These are phyloP conservation scores for Rhopalosiphum maidis DNA, from an alignment of 1,140 invertebrate genomes.

Conservation along the genomic window DNA sequence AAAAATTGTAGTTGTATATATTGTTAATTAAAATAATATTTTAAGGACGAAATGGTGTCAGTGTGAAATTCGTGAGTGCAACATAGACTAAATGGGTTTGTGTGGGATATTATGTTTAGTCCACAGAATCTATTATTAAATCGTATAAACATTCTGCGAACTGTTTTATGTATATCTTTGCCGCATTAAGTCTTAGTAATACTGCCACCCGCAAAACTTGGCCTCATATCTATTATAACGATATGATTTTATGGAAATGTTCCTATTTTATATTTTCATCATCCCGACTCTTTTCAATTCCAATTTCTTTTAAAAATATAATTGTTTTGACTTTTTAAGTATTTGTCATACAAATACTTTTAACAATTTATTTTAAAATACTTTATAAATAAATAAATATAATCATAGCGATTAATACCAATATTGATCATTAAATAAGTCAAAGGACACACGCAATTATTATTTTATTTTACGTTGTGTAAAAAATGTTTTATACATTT, in stretches of 20 bases:
- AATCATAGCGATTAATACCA: neutral
- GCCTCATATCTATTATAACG: slow-evolving; percentile 2
- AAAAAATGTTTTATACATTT: neutral
- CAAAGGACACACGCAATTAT: neutral
- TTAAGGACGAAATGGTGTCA: slow-evolving; percentile 27
- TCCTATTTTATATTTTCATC: neutral
- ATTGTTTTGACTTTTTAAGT: neutral
- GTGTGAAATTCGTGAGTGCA: neutral
- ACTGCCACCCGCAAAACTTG: slow-evolving; percentile 19
- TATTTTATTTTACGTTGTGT: neutral
- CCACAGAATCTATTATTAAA: slow-evolving; percentile 41
- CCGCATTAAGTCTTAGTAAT: slow-evolving; percentile 19
- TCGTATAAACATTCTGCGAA: slow-evolving; percentile 33
- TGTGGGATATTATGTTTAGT: slow-evolving; percentile 19
- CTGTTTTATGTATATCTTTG: slow-evolving; percentile 15
- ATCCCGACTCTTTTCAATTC: neutral
- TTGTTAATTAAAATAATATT: slow-evolving; percentile 7
- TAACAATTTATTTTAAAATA: no score
- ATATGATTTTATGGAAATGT: slow-evolving; percentile 4
- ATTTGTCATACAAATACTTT: no score
- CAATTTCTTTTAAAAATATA: neutral
- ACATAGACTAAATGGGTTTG: neutral
- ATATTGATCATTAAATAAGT: neutral
- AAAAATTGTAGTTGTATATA: neutral
- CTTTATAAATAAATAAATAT: neutral